Conservation (phyloP, 2,113 vertebrate genomes). For the Manacus vitellinus region DNA sequence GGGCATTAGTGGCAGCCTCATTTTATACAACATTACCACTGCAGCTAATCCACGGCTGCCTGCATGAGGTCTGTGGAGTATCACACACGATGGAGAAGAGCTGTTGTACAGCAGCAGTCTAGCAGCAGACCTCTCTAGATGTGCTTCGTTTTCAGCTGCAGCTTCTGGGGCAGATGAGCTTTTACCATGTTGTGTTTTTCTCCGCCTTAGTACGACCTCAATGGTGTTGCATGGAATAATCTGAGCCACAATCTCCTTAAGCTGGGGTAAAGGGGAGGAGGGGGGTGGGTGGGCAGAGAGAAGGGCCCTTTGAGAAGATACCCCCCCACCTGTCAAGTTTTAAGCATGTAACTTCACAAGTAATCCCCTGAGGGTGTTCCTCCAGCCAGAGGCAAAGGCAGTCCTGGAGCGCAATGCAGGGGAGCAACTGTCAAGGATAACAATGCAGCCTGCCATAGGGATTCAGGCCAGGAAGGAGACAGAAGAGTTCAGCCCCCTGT, state of each 20-base stretch:
- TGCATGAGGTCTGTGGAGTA: background rate
- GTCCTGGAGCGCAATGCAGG: accelerated
- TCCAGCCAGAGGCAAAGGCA: background rate
- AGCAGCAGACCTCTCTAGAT: background rate
- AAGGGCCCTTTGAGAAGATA: background rate
- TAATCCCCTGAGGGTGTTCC: background rate
- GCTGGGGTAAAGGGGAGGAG: background rate
- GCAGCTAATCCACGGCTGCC: background rate
- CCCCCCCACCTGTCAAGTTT: background rate
- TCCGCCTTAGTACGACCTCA: background rate
- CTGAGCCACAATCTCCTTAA: background rate
- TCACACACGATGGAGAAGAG: background rate
- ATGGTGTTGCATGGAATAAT: background rate
- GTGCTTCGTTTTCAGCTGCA: background rate
- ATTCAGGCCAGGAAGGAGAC: background rate
- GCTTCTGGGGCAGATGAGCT: background rate
- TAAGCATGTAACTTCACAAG: background rate
- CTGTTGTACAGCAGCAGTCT: background rate
- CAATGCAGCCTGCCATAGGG: background rate
- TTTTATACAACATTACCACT: background rate
- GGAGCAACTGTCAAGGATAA: background rate
- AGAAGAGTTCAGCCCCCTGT: background rate
- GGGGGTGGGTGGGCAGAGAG: background rate
- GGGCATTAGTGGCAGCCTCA: background rate
- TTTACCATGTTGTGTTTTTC: accelerated